A percentile compares a stretch with the other conserved stretches of the same genome.
Evolutionary conservation across 2,113 vertebrate genomes (phyloP).

Genomic region (Ploceus nigricollis): DNA sequence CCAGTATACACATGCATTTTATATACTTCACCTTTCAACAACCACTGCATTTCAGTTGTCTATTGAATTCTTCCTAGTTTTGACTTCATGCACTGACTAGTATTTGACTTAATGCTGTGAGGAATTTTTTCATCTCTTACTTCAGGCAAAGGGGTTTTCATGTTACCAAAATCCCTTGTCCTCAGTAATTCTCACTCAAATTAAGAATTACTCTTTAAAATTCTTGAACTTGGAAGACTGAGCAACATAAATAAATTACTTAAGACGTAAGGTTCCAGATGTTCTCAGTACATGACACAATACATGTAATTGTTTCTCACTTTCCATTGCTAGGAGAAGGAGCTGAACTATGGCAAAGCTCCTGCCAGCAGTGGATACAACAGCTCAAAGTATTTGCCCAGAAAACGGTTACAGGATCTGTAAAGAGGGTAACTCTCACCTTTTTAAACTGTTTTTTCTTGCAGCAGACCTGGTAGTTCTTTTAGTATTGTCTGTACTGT

Average conservation of each 20-base stretch:
- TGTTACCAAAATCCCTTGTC: not conserved
- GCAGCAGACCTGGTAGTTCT: conserved; percentile 85
- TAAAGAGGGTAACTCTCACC: conserved; percentile 73
- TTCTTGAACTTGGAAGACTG: not conserved
- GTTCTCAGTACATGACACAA: not conserved
- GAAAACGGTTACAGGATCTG: not conserved
- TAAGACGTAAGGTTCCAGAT: not conserved
- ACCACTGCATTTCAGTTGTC: not conserved
- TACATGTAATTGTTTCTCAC: not conserved
- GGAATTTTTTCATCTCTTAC: not conserved
- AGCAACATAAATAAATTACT: not conserved
- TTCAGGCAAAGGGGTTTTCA: not conserved
- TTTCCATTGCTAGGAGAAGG: not conserved
- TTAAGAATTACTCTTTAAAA: not conserved
- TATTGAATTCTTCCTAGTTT: not conserved
- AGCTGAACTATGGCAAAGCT: not conserved
- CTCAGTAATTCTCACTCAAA: not conserved
- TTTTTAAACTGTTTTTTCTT: conserved; percentile 79
- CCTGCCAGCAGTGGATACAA: not conserved
- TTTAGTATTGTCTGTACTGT: conserved; percentile 83
- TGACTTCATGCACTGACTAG: not conserved
- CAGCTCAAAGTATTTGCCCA: not conserved
- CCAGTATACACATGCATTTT: not conserved
- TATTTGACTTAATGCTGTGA: not conserved
- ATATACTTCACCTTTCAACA: not conserved